Conservation (phyloP, 2,888 invertebrate species). For the Folsomia manolachei region DNA sequence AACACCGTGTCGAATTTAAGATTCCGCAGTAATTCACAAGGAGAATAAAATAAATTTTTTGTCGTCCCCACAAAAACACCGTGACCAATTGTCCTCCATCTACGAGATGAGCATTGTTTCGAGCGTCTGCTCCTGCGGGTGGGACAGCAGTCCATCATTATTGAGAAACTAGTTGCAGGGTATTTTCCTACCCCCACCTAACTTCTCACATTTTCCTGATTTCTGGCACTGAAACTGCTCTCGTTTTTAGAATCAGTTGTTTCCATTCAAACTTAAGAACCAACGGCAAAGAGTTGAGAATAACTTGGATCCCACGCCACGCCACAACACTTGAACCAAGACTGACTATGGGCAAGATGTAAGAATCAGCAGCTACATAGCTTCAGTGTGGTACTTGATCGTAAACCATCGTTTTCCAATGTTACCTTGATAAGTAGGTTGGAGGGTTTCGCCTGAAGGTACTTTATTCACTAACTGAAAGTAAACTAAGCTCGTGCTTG, state of each 20-base stretch:
- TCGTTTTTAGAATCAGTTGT: neutral
- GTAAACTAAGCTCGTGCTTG: slow-evolving; percentile 16
- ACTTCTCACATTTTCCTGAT: slow-evolving; percentile 15
- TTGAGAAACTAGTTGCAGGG: slow-evolving; percentile 1
- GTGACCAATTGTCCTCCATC: neutral
- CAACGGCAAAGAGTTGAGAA: neutral
- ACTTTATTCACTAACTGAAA: slow-evolving; percentile 13
- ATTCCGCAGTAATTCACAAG: slow-evolving; percentile 4
- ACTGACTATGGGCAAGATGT: neutral
- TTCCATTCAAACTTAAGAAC: neutral
- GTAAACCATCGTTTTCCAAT: slow-evolving; percentile 20
- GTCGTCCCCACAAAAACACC: slow-evolving; percentile 2
- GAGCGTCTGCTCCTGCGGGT: neutral
- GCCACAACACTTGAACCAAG: neutral
- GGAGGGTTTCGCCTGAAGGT: slow-evolving; percentile 22
- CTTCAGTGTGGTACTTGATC: neutral
- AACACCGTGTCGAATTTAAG: neutral
- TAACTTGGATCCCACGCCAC: neutral
- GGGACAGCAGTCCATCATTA: slow-evolving; percentile 8
- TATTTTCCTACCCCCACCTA: slow-evolving; percentile 4
- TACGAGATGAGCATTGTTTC: slow-evolving; percentile 5
- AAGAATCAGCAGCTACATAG: neutral
- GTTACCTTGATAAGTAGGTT: slow-evolving; percentile 23
- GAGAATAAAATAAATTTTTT: neutral
- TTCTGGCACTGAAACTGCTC: neutral